A percentile compares a stretch with the other conserved stretches of the same genome.
These are phyloP conservation scores for Gymnocheta viridis DNA, from an alignment of 2,888 invertebrate genomes.

Conservation along the genomic window DNA sequence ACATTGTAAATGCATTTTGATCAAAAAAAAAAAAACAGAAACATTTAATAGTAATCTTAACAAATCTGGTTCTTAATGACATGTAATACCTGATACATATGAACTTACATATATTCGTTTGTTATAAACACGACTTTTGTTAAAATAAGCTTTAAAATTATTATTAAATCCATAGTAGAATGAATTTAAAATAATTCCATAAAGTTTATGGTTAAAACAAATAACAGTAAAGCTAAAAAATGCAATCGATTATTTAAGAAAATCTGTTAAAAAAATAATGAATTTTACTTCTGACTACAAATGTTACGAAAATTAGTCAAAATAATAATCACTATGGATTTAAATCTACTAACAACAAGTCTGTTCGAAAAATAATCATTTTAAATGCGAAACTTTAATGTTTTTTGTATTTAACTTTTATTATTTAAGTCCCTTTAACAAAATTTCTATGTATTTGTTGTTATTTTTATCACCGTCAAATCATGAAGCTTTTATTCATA, in stretches of 20 bases:
- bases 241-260: neutral
- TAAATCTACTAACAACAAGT: too few relatives aligned
- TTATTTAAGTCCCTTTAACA: too few relatives aligned
- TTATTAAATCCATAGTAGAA: neutral
- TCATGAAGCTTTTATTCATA: conserved; percentile 25
- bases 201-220: neutral
- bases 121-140: neutral
- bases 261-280: neutral
- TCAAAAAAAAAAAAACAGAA: neutral
- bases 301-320: too few relatives aligned
- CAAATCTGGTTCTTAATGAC: conserved; percentile 41
- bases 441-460: neutral
- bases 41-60: conserved; percentile 40
- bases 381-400: too few relatives aligned
- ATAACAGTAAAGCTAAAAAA: neutral
- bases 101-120: neutral
- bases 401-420: neutral
- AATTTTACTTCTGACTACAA: too few relatives aligned
- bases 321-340: too few relatives aligned
- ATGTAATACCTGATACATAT: conserved; percentile 22
- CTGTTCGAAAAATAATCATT: too few relatives aligned
- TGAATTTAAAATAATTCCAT: neutral
- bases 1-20: conserved; percentile 55
- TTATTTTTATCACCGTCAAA: conserved; percentile 19
- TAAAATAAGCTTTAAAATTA: neutral